Evolutionary conservation across 2,888 invertebrate genomes (phyloP).

Genomic region (Ormyrus labotus): DNA sequence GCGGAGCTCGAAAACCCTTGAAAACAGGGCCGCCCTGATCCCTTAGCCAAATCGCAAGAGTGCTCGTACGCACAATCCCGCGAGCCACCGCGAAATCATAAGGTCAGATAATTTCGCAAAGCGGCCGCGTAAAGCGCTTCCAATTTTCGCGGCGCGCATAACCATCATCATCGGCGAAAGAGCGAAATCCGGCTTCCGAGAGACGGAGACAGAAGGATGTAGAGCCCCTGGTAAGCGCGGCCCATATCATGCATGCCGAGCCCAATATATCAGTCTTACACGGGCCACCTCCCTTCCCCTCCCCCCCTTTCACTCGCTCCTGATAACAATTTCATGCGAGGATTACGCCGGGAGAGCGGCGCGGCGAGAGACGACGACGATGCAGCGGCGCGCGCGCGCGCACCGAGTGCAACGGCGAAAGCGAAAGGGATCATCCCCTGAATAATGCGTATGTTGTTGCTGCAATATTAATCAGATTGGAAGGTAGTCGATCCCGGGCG

Average conservation of each 20-base stretch:
- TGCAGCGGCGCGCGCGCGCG: slow-evolving; percentile 56
- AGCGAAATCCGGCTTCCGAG: too few relatives aligned
- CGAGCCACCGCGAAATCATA: too few relatives aligned
- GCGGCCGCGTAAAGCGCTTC: too few relatives aligned
- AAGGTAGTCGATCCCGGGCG: slow-evolving; percentile 35
- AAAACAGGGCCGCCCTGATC: too few relatives aligned
- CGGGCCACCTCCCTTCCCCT: not conserved
- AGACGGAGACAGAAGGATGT: too few relatives aligned
- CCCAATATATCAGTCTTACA: slow-evolving; percentile 50
- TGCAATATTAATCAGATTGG: slow-evolving; percentile 69
- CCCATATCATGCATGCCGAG: slow-evolving; percentile 49
- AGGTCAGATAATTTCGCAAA: too few relatives aligned
- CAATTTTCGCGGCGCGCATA: too few relatives aligned
- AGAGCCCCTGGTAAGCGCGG: not conserved
- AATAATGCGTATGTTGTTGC: slow-evolving; percentile 70
- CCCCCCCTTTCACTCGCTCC: slow-evolving; percentile 3
- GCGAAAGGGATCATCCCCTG: slow-evolving; percentile 69
- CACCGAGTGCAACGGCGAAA: slow-evolving; percentile 58
- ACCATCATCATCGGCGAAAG: too few relatives aligned
- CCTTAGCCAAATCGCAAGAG: too few relatives aligned
- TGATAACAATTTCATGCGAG: slow-evolving; percentile 54
- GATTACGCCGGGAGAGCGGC: slow-evolving; percentile 38
- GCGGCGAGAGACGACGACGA: not conserved
- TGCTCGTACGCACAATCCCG: too few relatives aligned
- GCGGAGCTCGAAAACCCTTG: too few relatives aligned